These are phyloP conservation scores for Drosophila limbata DNA, from an alignment of 2,888 invertebrate species.

Conservation along the genomic window DNA sequence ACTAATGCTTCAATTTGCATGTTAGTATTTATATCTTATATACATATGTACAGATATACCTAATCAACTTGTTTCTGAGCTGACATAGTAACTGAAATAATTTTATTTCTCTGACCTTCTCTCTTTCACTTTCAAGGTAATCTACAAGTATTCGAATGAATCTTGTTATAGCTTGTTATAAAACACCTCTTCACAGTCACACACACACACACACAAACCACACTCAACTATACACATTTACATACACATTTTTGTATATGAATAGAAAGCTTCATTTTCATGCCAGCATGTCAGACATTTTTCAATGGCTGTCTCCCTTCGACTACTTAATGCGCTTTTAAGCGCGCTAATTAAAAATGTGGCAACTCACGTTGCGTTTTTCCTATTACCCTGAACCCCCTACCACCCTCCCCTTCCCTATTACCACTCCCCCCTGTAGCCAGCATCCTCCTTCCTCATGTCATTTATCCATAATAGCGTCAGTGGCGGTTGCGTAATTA, in stretches of 20 bases:
- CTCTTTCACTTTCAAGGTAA: neutral
- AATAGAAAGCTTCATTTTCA: neutral
- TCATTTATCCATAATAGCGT: slow-evolving; percentile 62
- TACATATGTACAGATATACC: no score
- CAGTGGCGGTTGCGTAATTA: slow-evolving; percentile 66
- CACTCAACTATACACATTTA: slow-evolving; percentile 2
- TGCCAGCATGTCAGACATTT: slow-evolving; percentile 8
- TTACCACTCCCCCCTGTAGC: neutral
- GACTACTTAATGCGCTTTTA: slow-evolving; percentile 76
- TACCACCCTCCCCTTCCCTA: neutral
- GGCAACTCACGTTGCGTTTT: slow-evolving; percentile 60
- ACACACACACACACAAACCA: neutral
- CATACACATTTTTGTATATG: neutral
- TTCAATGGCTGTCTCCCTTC: slow-evolving; percentile 30
- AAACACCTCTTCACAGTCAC: slow-evolving; percentile 6
- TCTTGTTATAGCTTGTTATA: slow-evolving; percentile 3
- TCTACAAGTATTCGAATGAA: slow-evolving; percentile 3
- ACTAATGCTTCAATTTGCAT: no score
- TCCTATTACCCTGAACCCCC: neutral
- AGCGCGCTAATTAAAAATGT: slow-evolving; percentile 81
- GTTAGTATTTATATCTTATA: no score
- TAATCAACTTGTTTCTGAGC: no score
- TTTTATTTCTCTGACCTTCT: neutral
- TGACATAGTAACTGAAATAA: no score
- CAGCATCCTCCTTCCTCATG: slow-evolving; percentile 7